Evolutionary conservation across 2,888 invertebrate genomes (phyloP), one percentile per base, ranked within the genome.

Genomic region (Calliphora vomitoria): DNA sequence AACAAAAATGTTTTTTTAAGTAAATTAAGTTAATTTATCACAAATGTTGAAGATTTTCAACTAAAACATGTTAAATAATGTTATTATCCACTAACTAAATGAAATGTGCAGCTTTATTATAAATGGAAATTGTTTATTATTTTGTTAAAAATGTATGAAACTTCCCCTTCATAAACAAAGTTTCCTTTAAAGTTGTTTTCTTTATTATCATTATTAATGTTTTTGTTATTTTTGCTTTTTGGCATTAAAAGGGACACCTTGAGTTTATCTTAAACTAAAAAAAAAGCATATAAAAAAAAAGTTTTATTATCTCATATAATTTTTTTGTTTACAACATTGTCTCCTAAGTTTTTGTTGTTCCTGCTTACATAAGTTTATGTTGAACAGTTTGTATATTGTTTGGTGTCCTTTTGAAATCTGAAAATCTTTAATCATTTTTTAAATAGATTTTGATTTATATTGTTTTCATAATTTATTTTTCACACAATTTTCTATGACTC

Each of bases 391-490:
- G 38, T 20, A 31, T 55, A 6, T 25, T 81, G 25, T 25, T 18
- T 18, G 44, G 3, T 44, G 44, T 44, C 60, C 80, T 50, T 80
- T 80, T 41, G 10, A 2, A 71, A 71, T 50, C 8, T 47, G 13
- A 76, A 75, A 71, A 71, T 53, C 55, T 80, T 85, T 71, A 85
- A 87, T 78, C 60, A 81, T 55, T 69, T 84, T 83, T 82, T 76
- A 74, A 83, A 80, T 41, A 68, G 69, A 83, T 72, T 87, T 87
- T 85, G 68, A 81, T 84, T 84, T 82, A 68, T 79, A 78, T 74
- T 62, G 74, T 75, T 85, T 69, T 76, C 35, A 55, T 82, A 53
- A 85, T 84, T 53, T 81, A 31, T 68, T 47, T 68, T 20, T 20
- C n/a, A 41, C 25, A 20, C 55, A 68, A 62, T 50, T 62, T 72